phyloP scores from a whole-genome alignment of 1,140 invertebrate genomes.

The Melanaphis sacchari region DNA sequence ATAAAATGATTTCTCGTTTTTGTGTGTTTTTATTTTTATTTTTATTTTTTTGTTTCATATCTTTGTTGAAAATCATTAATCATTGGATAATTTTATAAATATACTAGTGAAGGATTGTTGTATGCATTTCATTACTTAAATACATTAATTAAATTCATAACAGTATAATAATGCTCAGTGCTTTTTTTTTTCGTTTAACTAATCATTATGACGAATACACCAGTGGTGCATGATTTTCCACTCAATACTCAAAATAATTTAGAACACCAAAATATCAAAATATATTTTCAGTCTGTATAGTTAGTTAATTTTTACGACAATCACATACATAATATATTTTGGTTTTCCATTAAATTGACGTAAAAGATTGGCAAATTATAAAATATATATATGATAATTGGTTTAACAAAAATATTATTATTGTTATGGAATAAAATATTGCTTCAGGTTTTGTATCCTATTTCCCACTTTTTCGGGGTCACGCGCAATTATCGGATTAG shows the following conservation, averaged over 20 bases:
- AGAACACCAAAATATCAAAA: not conserved
- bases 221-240: not conserved
- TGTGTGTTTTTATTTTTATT: not conserved
- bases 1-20: not conserved
- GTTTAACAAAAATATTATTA: not conserved
- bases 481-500: slow-evolving; percentile 16
- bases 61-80: not conserved
- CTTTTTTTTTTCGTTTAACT: not conserved
- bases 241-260: not conserved
- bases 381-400: not conserved
- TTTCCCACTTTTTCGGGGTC: not conserved
- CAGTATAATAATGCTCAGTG: not conserved
- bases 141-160: not conserved
- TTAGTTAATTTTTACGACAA: not conserved
- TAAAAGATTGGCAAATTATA: not conserved
- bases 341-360: not conserved
- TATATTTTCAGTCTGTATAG: not conserved
- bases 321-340: not conserved
- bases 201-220: not conserved
- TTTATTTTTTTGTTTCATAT: too few species aligned
- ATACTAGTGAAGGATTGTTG: not conserved
- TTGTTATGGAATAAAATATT: not conserved
- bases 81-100: slow-evolving; percentile 6
- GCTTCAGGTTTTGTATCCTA: not conserved
- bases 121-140: not conserved